phyloP scores from a whole-genome alignment of 1,140 invertebrate genomes.

The Lordiphosa stackelbergi region DNA sequence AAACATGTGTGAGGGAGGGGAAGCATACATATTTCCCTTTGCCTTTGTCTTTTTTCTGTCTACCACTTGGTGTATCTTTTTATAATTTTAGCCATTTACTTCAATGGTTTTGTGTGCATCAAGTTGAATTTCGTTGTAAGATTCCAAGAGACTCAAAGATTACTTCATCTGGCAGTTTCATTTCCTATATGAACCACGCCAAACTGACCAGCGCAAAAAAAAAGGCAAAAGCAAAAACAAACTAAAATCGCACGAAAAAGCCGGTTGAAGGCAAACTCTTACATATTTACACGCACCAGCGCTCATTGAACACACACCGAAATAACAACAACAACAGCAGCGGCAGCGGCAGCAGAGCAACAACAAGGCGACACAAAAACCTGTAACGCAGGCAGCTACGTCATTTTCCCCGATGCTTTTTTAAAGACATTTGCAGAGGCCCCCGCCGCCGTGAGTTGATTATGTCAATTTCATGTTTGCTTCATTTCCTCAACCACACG shows the following conservation, averaged over 20 bases:
- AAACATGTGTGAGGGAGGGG: not conserved
- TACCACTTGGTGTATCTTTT: slow-evolving; percentile 29
- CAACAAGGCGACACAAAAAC: slow-evolving; percentile 63
- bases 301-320: slow-evolving; percentile 67
- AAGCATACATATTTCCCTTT: slow-evolving; percentile 35
- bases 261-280: slow-evolving; percentile 73
- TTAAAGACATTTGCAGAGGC: slow-evolving; percentile 58
- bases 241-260: slow-evolving; percentile 62
- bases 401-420: slow-evolving; percentile 17
- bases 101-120: slow-evolving; percentile 38
- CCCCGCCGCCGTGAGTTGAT: slow-evolving; percentile 50
- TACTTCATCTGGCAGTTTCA: slow-evolving; percentile 66
- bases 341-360: not conserved
- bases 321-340: slow-evolving; percentile 23
- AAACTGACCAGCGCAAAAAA: slow-evolving; percentile 59
- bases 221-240: slow-evolving; percentile 23
- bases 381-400: slow-evolving; percentile 48
- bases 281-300: slow-evolving; percentile 74
- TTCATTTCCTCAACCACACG: slow-evolving; percentile 64
- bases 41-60: slow-evolving; percentile 28
- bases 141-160: slow-evolving; percentile 16
- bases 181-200: slow-evolving; percentile 55
- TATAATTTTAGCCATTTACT: slow-evolving; percentile 8
- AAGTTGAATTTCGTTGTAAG: slow-evolving; percentile 38
- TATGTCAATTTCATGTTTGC: slow-evolving; percentile 73